phyloP scores from a whole-genome alignment of 2,113 vertebrate species.

The Neogobius melanostomus region DNA sequence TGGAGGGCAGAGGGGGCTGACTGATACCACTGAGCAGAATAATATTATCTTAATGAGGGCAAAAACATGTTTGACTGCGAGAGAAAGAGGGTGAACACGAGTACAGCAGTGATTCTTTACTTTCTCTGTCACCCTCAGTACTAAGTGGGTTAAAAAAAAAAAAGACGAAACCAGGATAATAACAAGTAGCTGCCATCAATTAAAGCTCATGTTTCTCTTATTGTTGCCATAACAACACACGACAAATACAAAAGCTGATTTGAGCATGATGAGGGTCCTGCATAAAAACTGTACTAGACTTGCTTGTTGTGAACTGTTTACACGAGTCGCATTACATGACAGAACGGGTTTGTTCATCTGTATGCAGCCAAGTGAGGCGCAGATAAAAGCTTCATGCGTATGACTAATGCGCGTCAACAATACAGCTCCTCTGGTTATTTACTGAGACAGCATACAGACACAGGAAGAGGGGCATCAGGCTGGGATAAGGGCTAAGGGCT shows the following conservation, averaged over 20 bases:
- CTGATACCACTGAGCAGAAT: conserved; percentile 39
- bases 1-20: conserved; percentile 27
- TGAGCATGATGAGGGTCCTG: too few species aligned
- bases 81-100: background rate
- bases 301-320: conserved; percentile 6
- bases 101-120: background rate
- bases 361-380: conserved; percentile 17
- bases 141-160: too few species aligned
- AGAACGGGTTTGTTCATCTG: background rate
- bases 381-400: conserved; percentile 36
- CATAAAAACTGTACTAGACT: too few species aligned
- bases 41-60: conserved; percentile 58
- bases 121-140: too few species aligned
- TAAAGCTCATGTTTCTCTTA: too few species aligned
- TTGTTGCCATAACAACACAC: too few species aligned
- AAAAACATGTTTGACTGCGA: conserved; percentile 18
- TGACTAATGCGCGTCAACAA: conserved; percentile 47
- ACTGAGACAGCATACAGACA: conserved; percentile 44
- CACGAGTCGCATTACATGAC: conserved; percentile 19
- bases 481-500: background rate
- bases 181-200: background rate
- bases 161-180: background rate
- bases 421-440: conserved; percentile 50
- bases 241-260: too few species aligned
- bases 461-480: conserved; percentile 36